Conservation (phyloP, 2,113 vertebrate genomes). For the Onychostruthus taczanowskii region DNA sequence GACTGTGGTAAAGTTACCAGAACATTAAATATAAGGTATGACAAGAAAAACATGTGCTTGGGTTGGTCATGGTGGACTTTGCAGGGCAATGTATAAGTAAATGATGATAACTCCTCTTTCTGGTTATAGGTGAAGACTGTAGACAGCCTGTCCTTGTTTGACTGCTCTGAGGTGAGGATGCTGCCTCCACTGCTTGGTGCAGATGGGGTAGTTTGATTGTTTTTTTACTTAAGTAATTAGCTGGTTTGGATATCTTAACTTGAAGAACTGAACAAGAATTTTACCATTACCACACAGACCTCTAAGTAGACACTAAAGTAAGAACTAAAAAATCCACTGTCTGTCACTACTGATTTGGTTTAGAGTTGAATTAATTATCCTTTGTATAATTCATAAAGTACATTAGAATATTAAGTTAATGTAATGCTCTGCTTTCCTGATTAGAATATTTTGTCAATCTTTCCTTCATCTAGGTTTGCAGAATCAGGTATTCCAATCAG, state of each 20-base stretch:
- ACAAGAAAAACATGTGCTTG: neutral
- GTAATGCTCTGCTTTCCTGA: constrained; percentile 16
- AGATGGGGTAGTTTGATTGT: neutral
- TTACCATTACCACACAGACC: neutral
- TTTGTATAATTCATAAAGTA: constrained; percentile 54
- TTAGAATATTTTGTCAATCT: constrained; percentile 55
- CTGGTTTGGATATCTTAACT: neutral
- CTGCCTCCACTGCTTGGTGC: neutral
- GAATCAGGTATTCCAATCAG: constrained; percentile 32
- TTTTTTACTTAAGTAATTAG: neutral
- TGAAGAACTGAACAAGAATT: neutral
- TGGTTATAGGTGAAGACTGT: neutral
- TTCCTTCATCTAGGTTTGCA: neutral
- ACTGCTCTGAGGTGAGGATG: neutral
- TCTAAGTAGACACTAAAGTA: neutral
- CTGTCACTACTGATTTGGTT: neutral
- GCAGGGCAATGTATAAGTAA: neutral
- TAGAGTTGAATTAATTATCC: neutral
- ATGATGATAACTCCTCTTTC: neutral
- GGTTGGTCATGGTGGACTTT: neutral
- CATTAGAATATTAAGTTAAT: constrained; percentile 38
- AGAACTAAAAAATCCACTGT: neutral
- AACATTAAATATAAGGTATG: neutral
- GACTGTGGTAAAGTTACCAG: neutral
- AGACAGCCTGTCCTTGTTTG: neutral